Evolutionary conservation across 2,888 invertebrate genomes (phyloP), one percentile per base, ranked within the genome.

Genomic region (Apodemia zela): DNA sequence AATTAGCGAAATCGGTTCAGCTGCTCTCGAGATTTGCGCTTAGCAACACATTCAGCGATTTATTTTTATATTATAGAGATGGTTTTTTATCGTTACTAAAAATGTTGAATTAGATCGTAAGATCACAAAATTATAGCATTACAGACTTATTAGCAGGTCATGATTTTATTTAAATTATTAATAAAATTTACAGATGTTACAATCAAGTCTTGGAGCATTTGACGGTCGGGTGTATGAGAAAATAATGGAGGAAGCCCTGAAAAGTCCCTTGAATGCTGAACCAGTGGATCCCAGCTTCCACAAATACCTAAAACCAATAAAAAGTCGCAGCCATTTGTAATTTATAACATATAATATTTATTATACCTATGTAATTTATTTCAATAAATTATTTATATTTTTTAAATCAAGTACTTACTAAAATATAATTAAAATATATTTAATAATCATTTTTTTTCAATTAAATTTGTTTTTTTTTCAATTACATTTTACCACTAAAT

Each of bases 141-240:
- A 38, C 35, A 38, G 11, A 10, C 5, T 11, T 38, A 38, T 11
- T 10, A 11, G 5, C 10, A 0, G 3, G 38, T 42, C 5, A 4
- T 15, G 4, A 42, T 42, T 42, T 13, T 42, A 42, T 42, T 42
- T 42, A 13, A 42, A 42, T 42, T 15, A 13, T 42, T 4, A 15
- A 3, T 38, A 13, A 38, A 38, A 3, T 42, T 65, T n/a, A n/a
- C 67, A 88, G 87, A 77, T 88, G 29, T 71, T 89, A 17, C 92
- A 93, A 59, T 97, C 97, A 0, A 94, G 96, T 0, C 85, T 97
- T 45, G 97, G 97, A 2, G 93, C 95, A 0, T 97, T 95, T 78
- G 97, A 97, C 81, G 97, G 97, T 0, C 94, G 95, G 70, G 96
- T 97, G 38, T 97, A 97, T 80, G 95, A 96, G 74, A 93, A 96